Evolutionary conservation across 2,113 vertebrate species (phyloP).

Genomic region (Eleginops maclovinus): DNA sequence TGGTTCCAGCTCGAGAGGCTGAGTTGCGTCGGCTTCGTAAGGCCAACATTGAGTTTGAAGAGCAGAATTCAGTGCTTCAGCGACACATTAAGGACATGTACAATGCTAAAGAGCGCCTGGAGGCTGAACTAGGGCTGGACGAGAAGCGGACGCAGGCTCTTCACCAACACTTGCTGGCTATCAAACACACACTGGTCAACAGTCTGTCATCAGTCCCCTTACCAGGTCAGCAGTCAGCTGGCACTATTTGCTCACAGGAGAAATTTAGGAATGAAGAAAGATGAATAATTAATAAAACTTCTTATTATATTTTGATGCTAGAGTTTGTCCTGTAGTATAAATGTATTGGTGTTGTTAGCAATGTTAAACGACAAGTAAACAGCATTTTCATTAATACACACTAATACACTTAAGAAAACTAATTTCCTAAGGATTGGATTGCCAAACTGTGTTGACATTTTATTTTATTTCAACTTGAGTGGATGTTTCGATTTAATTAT

Average conservation of each 20-base stretch:
- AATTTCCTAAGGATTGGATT: not conserved
- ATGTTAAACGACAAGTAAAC: not conserved
- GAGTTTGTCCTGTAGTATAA: not conserved
- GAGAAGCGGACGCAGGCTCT: constrained; percentile 92
- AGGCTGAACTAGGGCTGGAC: constrained; percentile 94
- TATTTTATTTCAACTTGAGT: not conserved
- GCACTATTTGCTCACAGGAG: not conserved
- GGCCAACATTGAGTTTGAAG: constrained; percentile 96
- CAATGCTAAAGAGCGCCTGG: constrained; percentile 94
- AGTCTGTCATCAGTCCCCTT: constrained; percentile 93
- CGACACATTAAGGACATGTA: constrained; percentile 96
- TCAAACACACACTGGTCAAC: constrained; percentile 92
- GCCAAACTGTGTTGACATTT: not conserved
- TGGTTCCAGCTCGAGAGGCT: constrained; percentile 89
- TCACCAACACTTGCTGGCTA: constrained; percentile 91
- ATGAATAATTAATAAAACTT: not conserved
- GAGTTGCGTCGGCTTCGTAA: constrained; percentile 95
- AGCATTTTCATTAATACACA: not conserved
- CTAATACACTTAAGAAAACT: not conserved
- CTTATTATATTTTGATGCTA: not conserved
- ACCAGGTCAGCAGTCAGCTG: constrained; percentile 84
- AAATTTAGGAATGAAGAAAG: not conserved
- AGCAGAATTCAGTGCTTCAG: constrained; percentile 96
- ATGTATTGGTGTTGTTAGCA: not conserved
- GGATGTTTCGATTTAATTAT: not conserved